Base-by-base conservation (phyloP, 1,140 invertebrate genomes). In the Branchinecta lindahli region DNA sequence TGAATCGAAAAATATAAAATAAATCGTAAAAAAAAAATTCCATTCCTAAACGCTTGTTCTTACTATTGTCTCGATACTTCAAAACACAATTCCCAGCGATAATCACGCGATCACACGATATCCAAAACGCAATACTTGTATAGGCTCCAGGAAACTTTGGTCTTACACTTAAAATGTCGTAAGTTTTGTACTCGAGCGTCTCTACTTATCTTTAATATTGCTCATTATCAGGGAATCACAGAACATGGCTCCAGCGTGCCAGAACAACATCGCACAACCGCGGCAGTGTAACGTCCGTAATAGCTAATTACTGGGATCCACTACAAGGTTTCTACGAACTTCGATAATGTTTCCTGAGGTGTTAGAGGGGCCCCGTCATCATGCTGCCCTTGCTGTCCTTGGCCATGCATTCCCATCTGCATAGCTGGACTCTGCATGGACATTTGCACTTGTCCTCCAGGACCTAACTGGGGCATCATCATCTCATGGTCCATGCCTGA, bases 321-420 rank as follows among this genome's bases (percentile, higher is more conserved):
- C 75, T 77, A 91, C 84, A 95, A 90, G 79, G 92, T 88, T 82
- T 95, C 91, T 74, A 93, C 91, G 81, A 92, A 93, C 81, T 94
- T 93, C 74, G 88, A 89, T 73, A 95, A 84, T 80, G 93, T 90
- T 81, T 94, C 92, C 80, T 92, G 90, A 74, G 90, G 90, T 74
- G 91, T 92, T 83, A 93, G 86, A 61, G 87, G 82, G 33, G 85
- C 80, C 44, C 84, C 82, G 66, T 87, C 85, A 45, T 72, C 69
- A 45, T 72, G 67, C 8, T 69, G 45, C 15, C 46, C 46, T n/a
- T 47, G 45, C 8, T 15, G 10, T 9, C n/a, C 15, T 21, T 45
- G 44, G n/a, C 68, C 68, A 10, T 12, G 21, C 45, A 69, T 61
- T 44, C 68, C 69, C 8, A 69, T 21, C 9, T 68, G 67, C 52